Conservation (phyloP, 2,888 invertebrate species). For the Acronicta psi region DNA sequence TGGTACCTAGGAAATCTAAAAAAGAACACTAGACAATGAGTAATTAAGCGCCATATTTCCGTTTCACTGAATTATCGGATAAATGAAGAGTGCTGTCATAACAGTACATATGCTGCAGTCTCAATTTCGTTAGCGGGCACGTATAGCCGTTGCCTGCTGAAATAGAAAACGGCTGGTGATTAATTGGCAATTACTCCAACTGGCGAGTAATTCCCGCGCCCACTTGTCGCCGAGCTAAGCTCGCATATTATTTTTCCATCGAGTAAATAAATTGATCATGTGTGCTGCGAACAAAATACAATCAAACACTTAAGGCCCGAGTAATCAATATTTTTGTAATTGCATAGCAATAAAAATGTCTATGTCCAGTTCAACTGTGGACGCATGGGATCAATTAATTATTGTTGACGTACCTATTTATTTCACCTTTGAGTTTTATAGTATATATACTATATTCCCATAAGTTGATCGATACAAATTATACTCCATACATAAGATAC, state of each 20-base stretch:
- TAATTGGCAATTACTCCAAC: conserved; percentile 87
- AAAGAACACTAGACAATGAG: not conserved
- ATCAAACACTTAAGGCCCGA: conserved; percentile 33
- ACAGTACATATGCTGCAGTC: conserved; percentile 70
- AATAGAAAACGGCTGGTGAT: conserved; percentile 88
- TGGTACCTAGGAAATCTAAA: not conserved
- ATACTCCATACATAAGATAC: no score
- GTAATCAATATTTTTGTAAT: conserved; percentile 45
- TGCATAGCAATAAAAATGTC: not conserved
- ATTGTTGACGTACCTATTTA: not conserved
- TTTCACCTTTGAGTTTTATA: not conserved
- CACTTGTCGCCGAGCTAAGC: conserved; percentile 80
- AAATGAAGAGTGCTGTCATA: conserved; percentile 37
- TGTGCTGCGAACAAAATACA: conserved; percentile 40
- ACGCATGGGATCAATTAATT: not conserved
- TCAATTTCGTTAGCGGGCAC: conserved; percentile 75
- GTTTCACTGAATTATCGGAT: conserved; percentile 6
- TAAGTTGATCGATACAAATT: not conserved
- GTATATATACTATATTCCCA: not conserved
- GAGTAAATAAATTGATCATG: conserved; percentile 69
- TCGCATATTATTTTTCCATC: conserved; percentile 75
- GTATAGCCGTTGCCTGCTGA: conserved; percentile 71
- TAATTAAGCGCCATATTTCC: not conserved
- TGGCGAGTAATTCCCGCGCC: conserved; percentile 82
- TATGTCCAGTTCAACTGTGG: not conserved